Percentiles rank a stretch among this genome's conserved stretches.
phyloP scores from a whole-genome alignment of 2,888 invertebrate species.

The Drosophila vallismaia region DNA sequence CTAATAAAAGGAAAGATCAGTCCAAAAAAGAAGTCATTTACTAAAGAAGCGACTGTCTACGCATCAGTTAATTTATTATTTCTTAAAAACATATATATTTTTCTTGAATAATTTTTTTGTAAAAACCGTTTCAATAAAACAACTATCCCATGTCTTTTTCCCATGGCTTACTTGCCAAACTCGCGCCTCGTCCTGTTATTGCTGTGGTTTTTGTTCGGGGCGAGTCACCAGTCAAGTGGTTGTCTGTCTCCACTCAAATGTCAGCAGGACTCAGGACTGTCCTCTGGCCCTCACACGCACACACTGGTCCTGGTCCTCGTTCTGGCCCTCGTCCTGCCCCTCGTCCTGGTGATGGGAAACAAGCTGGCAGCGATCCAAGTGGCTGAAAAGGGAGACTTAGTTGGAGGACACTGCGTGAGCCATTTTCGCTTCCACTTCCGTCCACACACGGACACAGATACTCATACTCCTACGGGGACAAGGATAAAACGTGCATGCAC shows the following conservation, averaged over 20 bases:
- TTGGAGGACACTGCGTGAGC: slow-evolving; percentile 53
- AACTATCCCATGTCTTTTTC: background rate
- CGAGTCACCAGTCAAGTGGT: slow-evolving; percentile 69
- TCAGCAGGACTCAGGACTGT: slow-evolving; percentile 51
- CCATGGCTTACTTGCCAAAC: slow-evolving; percentile 5
- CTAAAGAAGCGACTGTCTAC: too few relatives aligned
- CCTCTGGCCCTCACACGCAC: slow-evolving; percentile 29
- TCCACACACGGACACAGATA: slow-evolving; percentile 19
- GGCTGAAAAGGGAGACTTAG: slow-evolving; percentile 50
- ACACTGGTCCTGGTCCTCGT: background rate
- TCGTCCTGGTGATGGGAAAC: slow-evolving; percentile 3
- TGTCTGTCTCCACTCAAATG: slow-evolving; percentile 76
- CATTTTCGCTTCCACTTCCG: slow-evolving; percentile 62
- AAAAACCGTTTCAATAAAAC: background rate
- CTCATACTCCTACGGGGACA: slow-evolving; percentile 23
- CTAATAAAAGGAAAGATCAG: too few relatives aligned
- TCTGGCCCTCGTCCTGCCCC: background rate
- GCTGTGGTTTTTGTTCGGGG: slow-evolving; percentile 36
- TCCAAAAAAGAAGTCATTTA: too few relatives aligned
- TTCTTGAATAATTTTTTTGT: too few relatives aligned
- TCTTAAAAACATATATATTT: too few relatives aligned
- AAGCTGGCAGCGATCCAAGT: slow-evolving; percentile 57
- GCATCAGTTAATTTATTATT: too few relatives aligned
- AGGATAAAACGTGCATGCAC: slow-evolving; percentile 20
- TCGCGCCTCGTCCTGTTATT: slow-evolving; percentile 36